Percentiles rank a stretch among this genome's conserved stretches.
Conservation (phyloP, 2,888 invertebrate genomes). For the Adelphocoris suturalis region DNA sequence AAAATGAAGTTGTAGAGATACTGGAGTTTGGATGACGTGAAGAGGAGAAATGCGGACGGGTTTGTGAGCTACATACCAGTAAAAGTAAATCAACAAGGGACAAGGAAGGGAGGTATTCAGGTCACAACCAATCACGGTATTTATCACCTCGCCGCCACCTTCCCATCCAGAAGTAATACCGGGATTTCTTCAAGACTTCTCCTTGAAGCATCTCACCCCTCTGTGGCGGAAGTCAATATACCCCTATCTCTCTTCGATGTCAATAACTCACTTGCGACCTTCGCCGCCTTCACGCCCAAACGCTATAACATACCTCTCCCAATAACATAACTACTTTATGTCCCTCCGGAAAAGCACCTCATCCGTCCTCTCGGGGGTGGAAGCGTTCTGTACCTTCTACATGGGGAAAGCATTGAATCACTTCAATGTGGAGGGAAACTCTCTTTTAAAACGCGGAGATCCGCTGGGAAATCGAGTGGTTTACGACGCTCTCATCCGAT, state of each 20-base stretch:
- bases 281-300: slow-evolving; percentile 24
- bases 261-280: slow-evolving; percentile 14
- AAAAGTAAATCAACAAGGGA: slow-evolving; percentile 10
- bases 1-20: background rate
- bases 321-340: slow-evolving; percentile 27
- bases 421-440: background rate
- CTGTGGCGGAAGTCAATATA: background rate
- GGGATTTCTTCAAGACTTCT: background rate
- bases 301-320: slow-evolving; percentile 4
- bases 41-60: background rate
- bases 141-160: slow-evolving; percentile 49
- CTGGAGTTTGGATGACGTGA: background rate
- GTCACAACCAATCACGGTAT: slow-evolving; percentile 47
- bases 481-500: slow-evolving; percentile 24
- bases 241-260: background rate
- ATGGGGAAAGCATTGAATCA: background rate
- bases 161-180: slow-evolving; percentile 11
- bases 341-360: slow-evolving; percentile 32
- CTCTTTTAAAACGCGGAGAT: slow-evolving; percentile 1
- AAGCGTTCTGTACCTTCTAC: background rate
- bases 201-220: background rate
- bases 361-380: background rate
- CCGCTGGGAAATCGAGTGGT: background rate
- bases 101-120: slow-evolving; percentile 13
- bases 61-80: background rate